These are phyloP conservation scores for Marmota monax DNA, from an alignment of 2,113 vertebrate genomes.

Conservation along the genomic window DNA sequence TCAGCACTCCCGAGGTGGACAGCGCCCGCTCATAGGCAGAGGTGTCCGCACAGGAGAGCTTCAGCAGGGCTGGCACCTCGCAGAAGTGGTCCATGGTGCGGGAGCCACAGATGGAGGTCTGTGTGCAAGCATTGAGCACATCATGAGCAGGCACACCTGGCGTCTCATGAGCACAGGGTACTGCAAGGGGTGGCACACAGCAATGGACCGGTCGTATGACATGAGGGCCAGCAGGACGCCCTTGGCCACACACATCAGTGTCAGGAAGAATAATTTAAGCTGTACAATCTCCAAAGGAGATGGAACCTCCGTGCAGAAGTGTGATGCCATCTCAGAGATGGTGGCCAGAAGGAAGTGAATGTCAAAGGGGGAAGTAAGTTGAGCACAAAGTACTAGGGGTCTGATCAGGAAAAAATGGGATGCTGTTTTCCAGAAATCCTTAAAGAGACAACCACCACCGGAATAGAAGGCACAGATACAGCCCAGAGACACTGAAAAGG, in stretches of 20 bases:
- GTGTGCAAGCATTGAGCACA: not conserved
- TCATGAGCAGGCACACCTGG: not conserved
- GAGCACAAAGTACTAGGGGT: conserved; percentile 52
- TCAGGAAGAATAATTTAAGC: conserved; percentile 46
- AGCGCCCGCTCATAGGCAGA: not conserved
- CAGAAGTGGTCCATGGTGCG: conserved; percentile 19
- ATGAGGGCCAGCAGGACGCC: conserved; percentile 52
- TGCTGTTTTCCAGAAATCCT: not conserved
- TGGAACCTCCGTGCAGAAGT: not conserved
- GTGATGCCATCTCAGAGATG: conserved; percentile 42
- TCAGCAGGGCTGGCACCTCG: conserved; percentile 48
- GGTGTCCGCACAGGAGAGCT: conserved; percentile 55
- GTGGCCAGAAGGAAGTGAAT: conserved; percentile 12
- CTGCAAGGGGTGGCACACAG: conserved; percentile 50
- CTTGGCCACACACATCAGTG: conserved; percentile 45
- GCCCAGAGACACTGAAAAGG: not conserved
- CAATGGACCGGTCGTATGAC: conserved; percentile 71
- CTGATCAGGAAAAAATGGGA: conserved; percentile 18
- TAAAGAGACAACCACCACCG: not conserved
- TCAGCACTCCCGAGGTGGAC: not conserved
- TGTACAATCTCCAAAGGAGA: conserved; percentile 13
- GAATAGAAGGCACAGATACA: not conserved
- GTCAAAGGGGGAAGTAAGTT: conserved; percentile 51
- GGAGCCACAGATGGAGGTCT: conserved; percentile 26
- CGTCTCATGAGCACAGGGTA: conserved; percentile 62